Conservation (phyloP, 2,113 vertebrate genomes). For the Anhinga anhinga region DNA sequence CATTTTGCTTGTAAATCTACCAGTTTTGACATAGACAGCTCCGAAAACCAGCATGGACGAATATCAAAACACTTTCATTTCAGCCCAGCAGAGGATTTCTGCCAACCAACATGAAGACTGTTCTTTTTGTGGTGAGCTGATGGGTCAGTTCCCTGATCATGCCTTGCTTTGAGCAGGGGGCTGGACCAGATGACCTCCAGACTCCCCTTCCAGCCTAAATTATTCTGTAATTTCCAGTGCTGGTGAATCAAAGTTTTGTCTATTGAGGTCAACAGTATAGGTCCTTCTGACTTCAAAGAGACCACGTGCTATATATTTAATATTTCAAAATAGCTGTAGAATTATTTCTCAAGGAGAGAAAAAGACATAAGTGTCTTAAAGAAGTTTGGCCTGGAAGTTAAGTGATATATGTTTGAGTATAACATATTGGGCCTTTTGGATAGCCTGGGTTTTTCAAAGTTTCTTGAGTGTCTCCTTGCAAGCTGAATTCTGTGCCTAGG, state of each 20-base stretch:
- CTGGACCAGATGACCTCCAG: not conserved
- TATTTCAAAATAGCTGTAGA: not conserved
- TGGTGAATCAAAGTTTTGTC: not conserved
- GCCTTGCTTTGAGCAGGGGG: not conserved
- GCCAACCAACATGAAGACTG: not conserved
- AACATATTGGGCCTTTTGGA: not conserved
- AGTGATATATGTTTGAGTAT: not conserved
- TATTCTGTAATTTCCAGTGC: not conserved
- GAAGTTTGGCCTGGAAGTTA: not conserved
- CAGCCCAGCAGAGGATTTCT: not conserved
- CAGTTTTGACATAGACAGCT: not conserved
- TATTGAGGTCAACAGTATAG: not conserved
- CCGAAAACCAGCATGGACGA: not conserved
- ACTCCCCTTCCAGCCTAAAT: not conserved
- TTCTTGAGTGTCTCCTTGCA: not conserved
- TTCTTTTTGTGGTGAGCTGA: not conserved
- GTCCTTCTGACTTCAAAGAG: not conserved
- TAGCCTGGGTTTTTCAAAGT: not conserved
- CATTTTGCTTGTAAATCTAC: slow-evolving; percentile 1
- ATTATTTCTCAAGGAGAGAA: not conserved
- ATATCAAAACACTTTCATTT: not conserved
- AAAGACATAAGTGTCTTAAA: slow-evolving; percentile 1
- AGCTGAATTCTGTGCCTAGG: not conserved
- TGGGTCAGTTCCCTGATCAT: not conserved
- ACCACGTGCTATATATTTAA: not conserved